phyloP scores from a whole-genome alignment of 2,113 vertebrate genomes.

The Romanogobio albipinnatus region DNA sequence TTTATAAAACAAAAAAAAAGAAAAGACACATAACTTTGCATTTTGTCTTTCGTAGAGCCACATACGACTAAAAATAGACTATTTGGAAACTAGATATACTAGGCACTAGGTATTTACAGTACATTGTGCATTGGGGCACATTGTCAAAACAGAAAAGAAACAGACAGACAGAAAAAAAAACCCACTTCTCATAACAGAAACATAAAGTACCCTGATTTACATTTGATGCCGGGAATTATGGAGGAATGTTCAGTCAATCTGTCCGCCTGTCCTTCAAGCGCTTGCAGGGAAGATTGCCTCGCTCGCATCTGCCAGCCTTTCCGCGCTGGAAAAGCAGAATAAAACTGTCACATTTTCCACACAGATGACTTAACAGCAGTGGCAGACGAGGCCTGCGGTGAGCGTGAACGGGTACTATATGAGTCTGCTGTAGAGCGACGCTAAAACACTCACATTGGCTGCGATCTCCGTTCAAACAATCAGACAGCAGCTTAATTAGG shows the following conservation, averaged over 20 bases:
- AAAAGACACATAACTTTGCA: slow-evolving; percentile 74
- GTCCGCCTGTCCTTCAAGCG: not conserved
- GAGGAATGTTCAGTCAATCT: slow-evolving; percentile 16
- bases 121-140: slow-evolving; percentile 75
- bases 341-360: slow-evolving; percentile 26
- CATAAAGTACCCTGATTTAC: slow-evolving; percentile 79
- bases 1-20: not conserved
- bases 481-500: slow-evolving; percentile 52
- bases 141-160: slow-evolving; percentile 69
- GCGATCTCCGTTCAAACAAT: slow-evolving; percentile 63
- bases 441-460: slow-evolving; percentile 62
- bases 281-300: slow-evolving; percentile 61
- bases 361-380: not conserved
- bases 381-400: slow-evolving; percentile 11
- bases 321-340: not conserved
- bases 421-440: not conserved
- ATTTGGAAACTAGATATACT: slow-evolving; percentile 80
- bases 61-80: slow-evolving; percentile 80
- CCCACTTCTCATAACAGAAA: slow-evolving; percentile 64
- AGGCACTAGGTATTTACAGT: slow-evolving; percentile 82
- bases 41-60: slow-evolving; percentile 74
- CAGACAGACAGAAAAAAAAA: slow-evolving; percentile 50
- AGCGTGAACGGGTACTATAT: slow-evolving; percentile 1
- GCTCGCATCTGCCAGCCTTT: slow-evolving; percentile 57
- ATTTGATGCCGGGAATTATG: slow-evolving; percentile 74